Base-by-base conservation (phyloP, 2,113 vertebrate genomes). In the Myiozetetes cayanensis region DNA sequence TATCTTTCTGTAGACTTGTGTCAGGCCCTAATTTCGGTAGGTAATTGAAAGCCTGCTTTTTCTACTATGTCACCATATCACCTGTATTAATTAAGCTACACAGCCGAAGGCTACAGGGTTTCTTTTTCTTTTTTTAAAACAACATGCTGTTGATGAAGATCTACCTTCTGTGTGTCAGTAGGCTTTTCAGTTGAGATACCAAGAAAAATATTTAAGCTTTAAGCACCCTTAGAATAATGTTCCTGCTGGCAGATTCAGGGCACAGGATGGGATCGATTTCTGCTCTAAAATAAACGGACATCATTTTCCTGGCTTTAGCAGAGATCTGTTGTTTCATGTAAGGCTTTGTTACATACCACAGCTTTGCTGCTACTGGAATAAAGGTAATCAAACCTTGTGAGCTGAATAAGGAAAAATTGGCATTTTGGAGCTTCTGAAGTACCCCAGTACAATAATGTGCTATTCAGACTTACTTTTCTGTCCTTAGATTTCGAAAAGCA, bases 401-500 rank as follows among this genome's bases (percentile, higher is more conserved):
- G 44, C 37, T 73, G 49, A 87, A 87, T 28, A 78, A 79, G 82
- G 66, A 28, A 50, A 53, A 78, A 82, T 15, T 85, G 49, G 16
- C 23, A 5, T 70, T 76, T 72, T 83, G 33, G 71, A 87, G 21
- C 75, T 96, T 89, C 81, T 87, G 62, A 85, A 87, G 46, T 37
- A 52, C 31, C 0, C 0, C 28, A 33, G 37, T 67, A 85, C 56
- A 85, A 22, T 78, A 53, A 41, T 2, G 7, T 53, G 46, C 62
- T 66, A 7, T 94, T 92, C 5, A 9, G 35, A 98, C 94, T 98
- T 95, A 99, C 98, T 98, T 98, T 87, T 98, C 96, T 47, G 95
- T 93, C 93, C 97, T 94, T 97, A 98, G 97, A 21, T 98, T 98
- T 94, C 96, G 96, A 95, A 99, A 99, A 79, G 99, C 99, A 30